Conservation (phyloP, 2,888 invertebrate species). For the Stomorhina lunata region DNA sequence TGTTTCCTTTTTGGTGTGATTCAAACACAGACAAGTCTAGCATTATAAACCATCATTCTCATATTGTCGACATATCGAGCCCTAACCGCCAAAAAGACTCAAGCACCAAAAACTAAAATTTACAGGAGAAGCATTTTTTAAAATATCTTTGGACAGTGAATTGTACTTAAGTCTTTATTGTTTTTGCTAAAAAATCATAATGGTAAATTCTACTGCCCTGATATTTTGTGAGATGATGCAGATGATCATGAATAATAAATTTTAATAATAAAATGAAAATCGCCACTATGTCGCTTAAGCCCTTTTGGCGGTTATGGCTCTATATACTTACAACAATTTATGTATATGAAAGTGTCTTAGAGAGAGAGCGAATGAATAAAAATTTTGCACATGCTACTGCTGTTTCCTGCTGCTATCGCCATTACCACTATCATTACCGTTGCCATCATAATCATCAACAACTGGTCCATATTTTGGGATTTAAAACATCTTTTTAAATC, state of each 20-base stretch:
- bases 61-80: neutral
- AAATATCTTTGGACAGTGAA: no score
- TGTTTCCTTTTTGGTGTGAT: neutral
- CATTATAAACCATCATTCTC: slow-evolving; percentile 42
- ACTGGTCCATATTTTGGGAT: slow-evolving; percentile 56
- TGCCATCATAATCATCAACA: slow-evolving; percentile 38
- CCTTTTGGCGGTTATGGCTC: no score
- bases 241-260: no score
- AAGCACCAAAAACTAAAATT: no score
- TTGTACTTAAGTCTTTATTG: no score
- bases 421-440: slow-evolving; percentile 20
- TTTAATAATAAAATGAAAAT: no score
- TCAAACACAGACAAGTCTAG: slow-evolving; percentile 56
- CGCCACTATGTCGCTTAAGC: no score
- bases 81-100: no score
- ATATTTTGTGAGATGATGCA: no score
- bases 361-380: slow-evolving; percentile 38
- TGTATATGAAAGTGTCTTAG: neutral
- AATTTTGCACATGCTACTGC: slow-evolving; percentile 16
- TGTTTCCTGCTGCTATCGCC: slow-evolving; percentile 18
- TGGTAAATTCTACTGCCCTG: no score
- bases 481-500: slow-evolving; percentile 52
- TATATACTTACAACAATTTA: neutral
- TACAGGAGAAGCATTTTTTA: no score
- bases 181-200: no score